Evolutionary conservation across 2,113 vertebrate species (phyloP).

Genomic region (Chaetodon trifascialis): DNA sequence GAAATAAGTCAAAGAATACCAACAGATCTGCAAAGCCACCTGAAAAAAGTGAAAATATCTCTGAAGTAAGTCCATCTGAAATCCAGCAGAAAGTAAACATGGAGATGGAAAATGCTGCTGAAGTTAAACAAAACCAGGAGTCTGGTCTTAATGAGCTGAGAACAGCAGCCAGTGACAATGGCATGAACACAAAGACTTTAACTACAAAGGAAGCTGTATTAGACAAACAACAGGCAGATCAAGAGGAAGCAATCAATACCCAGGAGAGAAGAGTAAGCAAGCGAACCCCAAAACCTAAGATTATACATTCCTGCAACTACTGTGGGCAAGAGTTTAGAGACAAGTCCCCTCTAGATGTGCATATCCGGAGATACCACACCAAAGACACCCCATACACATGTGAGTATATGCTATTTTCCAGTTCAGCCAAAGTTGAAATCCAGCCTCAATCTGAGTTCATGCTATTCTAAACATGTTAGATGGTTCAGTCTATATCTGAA

Average conservation of each 20-base stretch:
- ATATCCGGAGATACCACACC: conserved; percentile 80
- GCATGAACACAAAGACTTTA: conserved; percentile 19
- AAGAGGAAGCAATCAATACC: conserved; percentile 17
- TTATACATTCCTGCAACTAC: conserved; percentile 76
- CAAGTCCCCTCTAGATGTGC: conserved; percentile 79
- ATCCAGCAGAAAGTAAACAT: conserved; percentile 52
- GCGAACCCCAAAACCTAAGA: conserved; percentile 79
- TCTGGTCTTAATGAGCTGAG: conserved; percentile 14
- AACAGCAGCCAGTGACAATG: conserved; percentile 13
- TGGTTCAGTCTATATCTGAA: neutral
- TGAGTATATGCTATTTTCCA: conserved; percentile 58
- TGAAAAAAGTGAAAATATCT: conserved; percentile 29
- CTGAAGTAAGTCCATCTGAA: conserved; percentile 44
- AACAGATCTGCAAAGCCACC: conserved; percentile 21
- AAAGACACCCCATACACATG: conserved; percentile 76
- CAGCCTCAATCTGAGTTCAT: neutral
- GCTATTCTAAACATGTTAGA: neutral
- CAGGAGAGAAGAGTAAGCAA: conserved; percentile 75
- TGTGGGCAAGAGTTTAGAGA: conserved; percentile 84
- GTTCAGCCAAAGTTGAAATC: neutral
- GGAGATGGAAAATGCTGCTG: conserved; percentile 44
- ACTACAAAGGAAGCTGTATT: conserved; percentile 9
- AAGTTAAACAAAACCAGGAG: conserved; percentile 32
- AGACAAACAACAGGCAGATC: conserved; percentile 47
- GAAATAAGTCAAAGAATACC: conserved; percentile 40